These are phyloP conservation scores for Acyrthosiphon pisum DNA, from an alignment of 1,140 invertebrate genomes.

Conservation along the genomic window DNA sequence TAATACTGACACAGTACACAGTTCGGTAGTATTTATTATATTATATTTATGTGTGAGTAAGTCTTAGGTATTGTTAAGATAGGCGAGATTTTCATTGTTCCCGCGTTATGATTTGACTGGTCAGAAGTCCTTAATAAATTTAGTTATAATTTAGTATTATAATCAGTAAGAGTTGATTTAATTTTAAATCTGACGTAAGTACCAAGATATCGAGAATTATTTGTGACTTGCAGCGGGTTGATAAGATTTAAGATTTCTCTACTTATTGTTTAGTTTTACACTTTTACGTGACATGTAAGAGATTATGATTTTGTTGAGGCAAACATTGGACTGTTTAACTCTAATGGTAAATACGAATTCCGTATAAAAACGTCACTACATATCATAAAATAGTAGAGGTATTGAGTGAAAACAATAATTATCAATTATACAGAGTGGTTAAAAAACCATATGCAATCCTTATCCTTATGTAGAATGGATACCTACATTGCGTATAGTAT, in stretches of 20 bases:
- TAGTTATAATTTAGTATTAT: not conserved
- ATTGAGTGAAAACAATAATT: not conserved
- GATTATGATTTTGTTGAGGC: conserved; percentile 23
- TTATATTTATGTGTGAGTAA: conserved; percentile 8
- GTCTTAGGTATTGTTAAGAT: not conserved
- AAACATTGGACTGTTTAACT: conserved; percentile 10
- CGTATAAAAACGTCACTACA: not conserved
- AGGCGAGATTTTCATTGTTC: not conserved
- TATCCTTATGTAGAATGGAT: not conserved
- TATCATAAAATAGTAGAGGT: not conserved
- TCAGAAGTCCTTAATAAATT: conserved; percentile 11
- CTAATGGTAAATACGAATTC: not conserved
- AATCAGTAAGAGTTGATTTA: conserved; percentile 37
- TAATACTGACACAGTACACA: not conserved
- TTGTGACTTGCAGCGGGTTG: not conserved
- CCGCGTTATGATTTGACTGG: not conserved
- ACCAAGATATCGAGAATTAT: not conserved
- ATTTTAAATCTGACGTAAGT: conserved; percentile 34
- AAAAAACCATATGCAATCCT: not conserved
- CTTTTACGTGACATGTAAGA: conserved; percentile 32
- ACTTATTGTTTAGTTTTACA: conserved; percentile 38
- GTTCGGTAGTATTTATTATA: not conserved
- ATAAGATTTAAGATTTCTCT: conserved; percentile 35
- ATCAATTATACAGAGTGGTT: not conserved
- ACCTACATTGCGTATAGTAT: not conserved